Evolutionary conservation across 2,888 invertebrate species (phyloP), one percentile per base, ranked within the genome.

Genomic region (Rotaria magnacalcarata): DNA sequence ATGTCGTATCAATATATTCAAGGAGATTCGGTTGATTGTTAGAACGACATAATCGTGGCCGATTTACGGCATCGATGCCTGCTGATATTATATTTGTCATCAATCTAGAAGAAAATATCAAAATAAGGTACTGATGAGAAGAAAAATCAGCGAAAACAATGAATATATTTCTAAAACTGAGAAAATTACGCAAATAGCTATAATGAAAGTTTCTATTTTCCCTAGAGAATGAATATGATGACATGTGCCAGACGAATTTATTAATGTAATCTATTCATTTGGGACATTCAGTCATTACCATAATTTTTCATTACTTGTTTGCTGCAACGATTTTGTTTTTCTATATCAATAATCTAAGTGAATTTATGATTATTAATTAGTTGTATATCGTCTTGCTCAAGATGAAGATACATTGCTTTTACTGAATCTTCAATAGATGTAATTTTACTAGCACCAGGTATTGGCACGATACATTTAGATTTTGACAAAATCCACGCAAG

Each of bases 391-490:
- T 86, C 41, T 52, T 52, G 21, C 41, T 27, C 34, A 50, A 86
- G 50, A 52, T 24, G 24, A 52, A 86, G 50, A 67, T 84, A 11
- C 2, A 86, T 24, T 41, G 67, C 84, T 52, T 84, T 84, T 27
- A 84, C 41, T 27, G 86, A 86, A 86, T 86, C 84, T 67, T 86
- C 86, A 16, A 86, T 86, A 5, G 86, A 86, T 34, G 84, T 52
- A 0, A 84, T 52, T 24, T 56, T 24, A 84, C 58, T 60, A 21
- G 86, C 86, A 34, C 86, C 86, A 47, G 84, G 84, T 41, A 86
- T 86, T 10, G 86, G 86, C 21, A 86, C 58, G 24, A 86, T 84
- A 84, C 84, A 86, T 50, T 84, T 84, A 6, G 86, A 86, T 86
- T 86, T 86, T 24, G 84, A 43, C 24, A 84, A 60, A 19, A 86